Conservation (phyloP, 1,140 invertebrate species). For the Dendrolimus kikuchii region DNA sequence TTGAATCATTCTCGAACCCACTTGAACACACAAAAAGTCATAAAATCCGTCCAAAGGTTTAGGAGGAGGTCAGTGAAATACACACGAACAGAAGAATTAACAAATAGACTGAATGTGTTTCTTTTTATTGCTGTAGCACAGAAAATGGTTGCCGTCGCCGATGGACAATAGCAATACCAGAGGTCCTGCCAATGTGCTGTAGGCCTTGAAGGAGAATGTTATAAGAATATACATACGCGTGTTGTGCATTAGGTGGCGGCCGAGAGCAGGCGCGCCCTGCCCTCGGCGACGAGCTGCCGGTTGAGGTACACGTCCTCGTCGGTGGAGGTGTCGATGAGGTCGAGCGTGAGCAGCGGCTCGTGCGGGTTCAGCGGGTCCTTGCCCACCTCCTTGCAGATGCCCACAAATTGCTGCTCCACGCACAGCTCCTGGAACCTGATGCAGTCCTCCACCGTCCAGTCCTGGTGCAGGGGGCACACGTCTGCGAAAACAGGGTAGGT, state of each 20-base stretch:
- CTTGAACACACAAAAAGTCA: no score
- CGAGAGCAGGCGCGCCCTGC: constrained; percentile 55
- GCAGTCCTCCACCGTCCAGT: constrained; percentile 75
- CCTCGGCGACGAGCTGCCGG: constrained; percentile 65
- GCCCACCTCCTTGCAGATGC: constrained; percentile 65
- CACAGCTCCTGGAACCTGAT: constrained; percentile 74
- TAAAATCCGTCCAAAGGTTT: no score
- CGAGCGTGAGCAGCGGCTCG: constrained; percentile 69
- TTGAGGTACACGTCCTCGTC: constrained; percentile 71
- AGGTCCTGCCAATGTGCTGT: no score
- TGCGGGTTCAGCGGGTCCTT: constrained; percentile 62
- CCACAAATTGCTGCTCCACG: constrained; percentile 73
- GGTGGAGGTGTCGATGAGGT: constrained; percentile 72
- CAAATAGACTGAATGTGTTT: no score
- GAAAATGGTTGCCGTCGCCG: no score
- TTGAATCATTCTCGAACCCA: no score
- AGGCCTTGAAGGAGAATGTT: no score
- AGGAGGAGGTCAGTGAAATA: no score
- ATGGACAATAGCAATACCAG: no score
- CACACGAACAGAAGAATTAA: no score
- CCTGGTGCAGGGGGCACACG: constrained; percentile 70
- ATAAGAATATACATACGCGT: no score
- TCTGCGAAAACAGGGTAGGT: constrained; percentile 60
- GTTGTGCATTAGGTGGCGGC: constrained; percentile 11
- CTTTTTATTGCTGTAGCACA: no score